Evolutionary conservation across 1,140 invertebrate species (phyloP), one percentile per base, ranked within the genome.

Genomic region (Micrasema longulum): DNA sequence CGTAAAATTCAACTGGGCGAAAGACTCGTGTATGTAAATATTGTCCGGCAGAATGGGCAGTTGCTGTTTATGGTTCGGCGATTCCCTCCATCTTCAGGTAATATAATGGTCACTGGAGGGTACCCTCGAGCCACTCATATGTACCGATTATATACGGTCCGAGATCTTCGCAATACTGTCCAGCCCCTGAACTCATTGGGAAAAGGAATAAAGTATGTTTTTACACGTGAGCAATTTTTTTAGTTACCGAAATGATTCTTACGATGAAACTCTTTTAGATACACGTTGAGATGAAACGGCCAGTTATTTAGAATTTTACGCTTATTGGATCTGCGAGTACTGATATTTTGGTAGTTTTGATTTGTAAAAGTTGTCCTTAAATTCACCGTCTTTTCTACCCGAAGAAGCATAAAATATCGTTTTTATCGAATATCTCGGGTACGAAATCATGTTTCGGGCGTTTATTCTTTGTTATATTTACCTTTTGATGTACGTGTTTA

Each of bases 21-120:
- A 52, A 70, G 65, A 64, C 36, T 18, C 45, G 14, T 70, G 41
- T 67, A 75, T 75, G 74, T 75, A 72, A 75, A 75, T 75, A 75
- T 69, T 69, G 65, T 57, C 64, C 73, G 43, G 50, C 47, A n/a
- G 64, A 23, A 71, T 45, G 68, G 62, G n/a, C 36, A 31, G 72
- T 69, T 52, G 69, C 68, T 31, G 12, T 45, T 64, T 35, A 64
- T 50, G 69, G 43, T 45, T 47, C 38, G 57, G 1, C 20, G 55
- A 20, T 20, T 55, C 26, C 22, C 14, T 45, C 60, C 60, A 11
- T 47, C 43, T 64, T 26, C 41, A 14, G 7, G 20, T 20, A 60
- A 12, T 35, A 16, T 64, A 48, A 64, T 47, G 60, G 60, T 31
- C 60, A 64, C 41, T 64, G 41, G 43, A 64, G 60, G 60, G 60